Evolutionary conservation across 2,888 invertebrate species (phyloP).

Genomic region (Apotomis turbidana): DNA sequence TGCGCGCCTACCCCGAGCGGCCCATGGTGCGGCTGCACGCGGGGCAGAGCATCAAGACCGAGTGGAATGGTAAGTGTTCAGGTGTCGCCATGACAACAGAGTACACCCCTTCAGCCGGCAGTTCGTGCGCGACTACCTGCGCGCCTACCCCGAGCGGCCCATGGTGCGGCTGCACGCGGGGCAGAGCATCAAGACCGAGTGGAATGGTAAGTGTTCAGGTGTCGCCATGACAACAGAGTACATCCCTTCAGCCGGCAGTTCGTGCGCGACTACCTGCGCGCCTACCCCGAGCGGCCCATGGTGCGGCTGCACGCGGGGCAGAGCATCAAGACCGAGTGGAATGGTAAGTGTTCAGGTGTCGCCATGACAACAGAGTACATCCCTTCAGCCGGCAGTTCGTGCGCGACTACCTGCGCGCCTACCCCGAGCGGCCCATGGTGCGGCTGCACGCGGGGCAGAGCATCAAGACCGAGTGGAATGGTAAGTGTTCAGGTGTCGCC

Average conservation of each 20-base stretch:
- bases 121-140: constrained; percentile 64
- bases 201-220: constrained; percentile 85
- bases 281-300: constrained; percentile 95
- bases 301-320: constrained; percentile 92
- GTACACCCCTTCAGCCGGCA: no score
- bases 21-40: constrained; percentile 94
- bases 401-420: constrained; percentile 89
- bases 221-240: no score
- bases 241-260: no score
- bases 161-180: constrained; percentile 94
- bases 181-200: constrained; percentile 93
- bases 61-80: constrained; percentile 88
- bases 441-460: constrained; percentile 90
- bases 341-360: constrained; percentile 80
- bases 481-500: constrained; percentile 65
- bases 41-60: constrained; percentile 92
- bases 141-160: constrained; percentile 91
- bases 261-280: constrained; percentile 71
- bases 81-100: no score
- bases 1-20: constrained; percentile 90
- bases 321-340: constrained; percentile 93
- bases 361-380: constrained; percentile 86
- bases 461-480: constrained; percentile 94
- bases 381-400: constrained; percentile 93
- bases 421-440: constrained; percentile 96